Percentiles rank a stretch among this genome's conserved stretches.
phyloP scores from a whole-genome alignment of 1,140 invertebrate species.

The Papilio machaon region DNA sequence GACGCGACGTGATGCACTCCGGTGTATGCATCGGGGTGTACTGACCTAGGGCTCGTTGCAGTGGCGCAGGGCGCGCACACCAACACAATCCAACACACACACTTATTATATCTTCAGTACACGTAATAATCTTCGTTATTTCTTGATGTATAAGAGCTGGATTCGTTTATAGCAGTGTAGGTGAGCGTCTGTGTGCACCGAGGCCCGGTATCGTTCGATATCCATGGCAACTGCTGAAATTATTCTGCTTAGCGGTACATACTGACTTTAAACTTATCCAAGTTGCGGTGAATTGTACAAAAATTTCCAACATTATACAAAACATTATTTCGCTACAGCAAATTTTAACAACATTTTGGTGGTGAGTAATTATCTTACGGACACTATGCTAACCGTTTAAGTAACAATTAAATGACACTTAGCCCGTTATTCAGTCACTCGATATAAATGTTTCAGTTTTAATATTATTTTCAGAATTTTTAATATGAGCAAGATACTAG shows the following conservation, averaged over 20 bases:
- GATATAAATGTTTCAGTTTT: not conserved
- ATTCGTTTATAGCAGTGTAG: conserved; percentile 19
- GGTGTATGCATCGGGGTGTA: conserved; percentile 59
- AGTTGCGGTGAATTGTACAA: not conserved
- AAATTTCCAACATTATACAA: conserved; percentile 1
- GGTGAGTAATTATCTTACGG: not conserved
- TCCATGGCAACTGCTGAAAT: conserved; percentile 49
- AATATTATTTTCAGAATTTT: not conserved
- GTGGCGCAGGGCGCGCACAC: conserved; percentile 62
- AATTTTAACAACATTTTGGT: not conserved
- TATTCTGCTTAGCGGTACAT: conserved; percentile 44
- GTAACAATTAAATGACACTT: too few relatives aligned
- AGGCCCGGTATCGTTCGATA: conserved; percentile 51
- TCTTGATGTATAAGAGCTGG: not conserved
- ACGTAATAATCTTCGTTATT: conserved; percentile 36
- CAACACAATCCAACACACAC: conserved; percentile 45
- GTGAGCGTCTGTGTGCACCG: conserved; percentile 31
- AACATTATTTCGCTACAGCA: not conserved
- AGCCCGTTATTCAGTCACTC: too few relatives aligned
- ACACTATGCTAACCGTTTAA: too few relatives aligned
- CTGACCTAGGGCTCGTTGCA: conserved; percentile 69
- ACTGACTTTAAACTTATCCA: conserved; percentile 41
- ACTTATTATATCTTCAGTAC: not conserved
- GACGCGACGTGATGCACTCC: conserved; percentile 57
- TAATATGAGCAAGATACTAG: not conserved